phyloP scores from a whole-genome alignment of 2,113 vertebrate species.

The Malaclemys terrapin region DNA sequence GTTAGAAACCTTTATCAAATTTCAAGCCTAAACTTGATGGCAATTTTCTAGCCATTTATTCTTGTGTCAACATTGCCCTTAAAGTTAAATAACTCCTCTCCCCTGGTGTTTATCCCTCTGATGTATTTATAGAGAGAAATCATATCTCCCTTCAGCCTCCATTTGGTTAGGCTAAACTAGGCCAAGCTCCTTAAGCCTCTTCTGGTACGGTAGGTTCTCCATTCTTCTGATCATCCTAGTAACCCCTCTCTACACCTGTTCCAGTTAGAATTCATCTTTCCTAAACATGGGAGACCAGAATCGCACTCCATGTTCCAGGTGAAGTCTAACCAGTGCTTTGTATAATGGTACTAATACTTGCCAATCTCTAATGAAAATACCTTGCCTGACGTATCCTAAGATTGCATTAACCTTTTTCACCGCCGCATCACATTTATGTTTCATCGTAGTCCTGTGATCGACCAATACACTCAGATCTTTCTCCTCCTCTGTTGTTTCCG shows the following conservation, averaged over 20 bases:
- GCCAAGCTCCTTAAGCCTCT: background rate
- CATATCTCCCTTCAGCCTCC: background rate
- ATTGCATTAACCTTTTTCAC: background rate
- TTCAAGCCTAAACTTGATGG: background rate
- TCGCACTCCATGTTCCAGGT: background rate
- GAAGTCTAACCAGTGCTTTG: background rate
- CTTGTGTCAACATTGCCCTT: no score
- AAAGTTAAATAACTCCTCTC: background rate
- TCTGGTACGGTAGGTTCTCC: background rate
- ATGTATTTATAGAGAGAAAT: background rate
- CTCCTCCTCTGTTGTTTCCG: background rate
- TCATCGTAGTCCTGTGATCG: background rate
- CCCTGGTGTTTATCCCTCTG: background rate
- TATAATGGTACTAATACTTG: background rate
- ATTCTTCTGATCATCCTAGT: background rate
- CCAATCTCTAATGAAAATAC: background rate
- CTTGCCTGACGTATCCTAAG: background rate
- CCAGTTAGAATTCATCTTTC: background rate
- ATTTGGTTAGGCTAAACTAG: background rate
- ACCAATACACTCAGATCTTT: background rate
- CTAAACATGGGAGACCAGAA: background rate
- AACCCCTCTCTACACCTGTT: background rate
- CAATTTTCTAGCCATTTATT: no score
- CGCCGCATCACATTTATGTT: accelerated
- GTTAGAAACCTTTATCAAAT: background rate